Conservation (phyloP, 2,113 vertebrate genomes). For the Bubo scandiacus region DNA sequence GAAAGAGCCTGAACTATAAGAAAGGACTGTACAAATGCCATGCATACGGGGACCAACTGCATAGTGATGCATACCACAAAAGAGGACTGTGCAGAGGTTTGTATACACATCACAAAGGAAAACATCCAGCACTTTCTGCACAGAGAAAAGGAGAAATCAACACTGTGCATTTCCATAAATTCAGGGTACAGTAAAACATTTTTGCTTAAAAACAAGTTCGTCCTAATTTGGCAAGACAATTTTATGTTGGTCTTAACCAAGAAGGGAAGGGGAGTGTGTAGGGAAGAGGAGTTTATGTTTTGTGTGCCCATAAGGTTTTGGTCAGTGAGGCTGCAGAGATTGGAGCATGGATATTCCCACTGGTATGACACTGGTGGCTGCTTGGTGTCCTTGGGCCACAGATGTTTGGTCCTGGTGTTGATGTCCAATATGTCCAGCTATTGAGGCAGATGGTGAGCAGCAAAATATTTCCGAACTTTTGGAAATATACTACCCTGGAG, state of each 20-base stretch:
- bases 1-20: background rate
- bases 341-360: background rate
- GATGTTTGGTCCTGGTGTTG: slow-evolving; percentile 76
- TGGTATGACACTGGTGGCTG: background rate
- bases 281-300: background rate
- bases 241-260: background rate
- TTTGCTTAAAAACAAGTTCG: background rate
- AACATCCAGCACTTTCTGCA: background rate
- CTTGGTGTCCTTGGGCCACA: slow-evolving; percentile 60
- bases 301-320: background rate
- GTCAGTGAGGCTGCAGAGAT: background rate
- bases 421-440: slow-evolving; percentile 84
- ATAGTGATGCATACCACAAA: background rate
- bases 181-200: background rate
- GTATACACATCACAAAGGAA: background rate
- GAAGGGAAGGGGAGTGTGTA: background rate
- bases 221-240: background rate
- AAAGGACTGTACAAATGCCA: background rate
- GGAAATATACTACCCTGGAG: slow-evolving; percentile 74
- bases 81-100: background rate
- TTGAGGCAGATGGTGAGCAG: slow-evolving; percentile 84
- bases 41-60: background rate
- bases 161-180: background rate
- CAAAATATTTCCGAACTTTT: slow-evolving; percentile 79
- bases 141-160: background rate